Base-by-base conservation (phyloP, 1,140 invertebrate genomes). In the Drosophila chauvacae region DNA sequence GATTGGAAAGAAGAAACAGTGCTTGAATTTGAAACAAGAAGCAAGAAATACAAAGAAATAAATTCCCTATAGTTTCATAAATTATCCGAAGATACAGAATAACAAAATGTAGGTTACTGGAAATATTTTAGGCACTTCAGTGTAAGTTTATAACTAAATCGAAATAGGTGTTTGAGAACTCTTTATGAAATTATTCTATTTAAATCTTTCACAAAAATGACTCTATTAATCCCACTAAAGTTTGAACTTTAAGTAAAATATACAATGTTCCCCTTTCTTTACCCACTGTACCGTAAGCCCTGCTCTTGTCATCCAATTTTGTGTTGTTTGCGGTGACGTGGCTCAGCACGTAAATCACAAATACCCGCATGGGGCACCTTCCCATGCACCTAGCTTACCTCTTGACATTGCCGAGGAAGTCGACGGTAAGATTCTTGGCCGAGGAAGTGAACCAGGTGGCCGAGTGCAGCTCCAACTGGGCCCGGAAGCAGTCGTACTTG, bases 391-490 rank as follows among this genome's bases (percentile, higher is more conserved):
- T n/a, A 70, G 92, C 92, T 92, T 93, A 97, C 97, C 96, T 95
- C 93, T 96, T 97, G 11, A 96, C 96, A 90, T 96, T 96, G 39
- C 97, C 97, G 57, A 98, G 95, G 81, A 96, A 97, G 92, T 97
- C 96, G 3, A 97, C 96, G 18, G 96, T 96, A 37, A 95, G 93
- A 93, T 96, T 95, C 61, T 95, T 94, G 33, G 94, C 95, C 4
- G 96, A 97, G 42, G 96, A 96, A 63, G 95, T 95, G 90, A 99
- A 98, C 97, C 97, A 98, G 0, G 97, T 98, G 14, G 97, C 96
- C 42, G 96, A 96, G 81, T 98, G 97, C 20, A 98, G 93, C 69
- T 97, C 96, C 55, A 98, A 93, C 16, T 97, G 97, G 10, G 97
- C 97, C 93, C 96, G 96, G 81, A 96, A 96, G 82, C 98, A 99